A percentile compares a stretch with the other conserved stretches of the same genome.
phyloP scores from a whole-genome alignment of 1,140 invertebrate species.

The Drosophila trapezifrons region DNA sequence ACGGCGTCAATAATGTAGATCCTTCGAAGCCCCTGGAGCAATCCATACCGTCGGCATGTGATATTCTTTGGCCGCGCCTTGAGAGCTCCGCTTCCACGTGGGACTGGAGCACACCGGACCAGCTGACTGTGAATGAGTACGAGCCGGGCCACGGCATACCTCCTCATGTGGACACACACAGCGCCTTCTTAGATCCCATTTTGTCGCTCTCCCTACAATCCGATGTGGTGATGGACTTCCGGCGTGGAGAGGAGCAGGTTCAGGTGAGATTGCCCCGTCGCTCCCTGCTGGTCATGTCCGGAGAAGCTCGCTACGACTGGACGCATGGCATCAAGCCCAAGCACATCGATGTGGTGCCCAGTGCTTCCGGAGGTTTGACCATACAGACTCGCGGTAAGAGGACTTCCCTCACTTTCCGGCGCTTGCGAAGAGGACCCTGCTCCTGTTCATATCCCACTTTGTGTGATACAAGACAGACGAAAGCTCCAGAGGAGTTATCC shows the following conservation, averaged over 20 bases:
- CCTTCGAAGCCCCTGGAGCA: constrained; percentile 87
- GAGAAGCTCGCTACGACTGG: constrained; percentile 93
- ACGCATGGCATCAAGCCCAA: constrained; percentile 94
- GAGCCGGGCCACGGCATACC: constrained; percentile 97
- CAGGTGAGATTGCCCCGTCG: constrained; percentile 89
- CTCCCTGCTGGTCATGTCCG: constrained; percentile 93
- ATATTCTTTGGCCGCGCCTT: constrained; percentile 88
- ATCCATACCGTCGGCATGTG: constrained; percentile 89
- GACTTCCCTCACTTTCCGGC: constrained; percentile 95
- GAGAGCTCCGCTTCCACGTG: constrained; percentile 75
- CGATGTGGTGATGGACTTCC: constrained; percentile 95
- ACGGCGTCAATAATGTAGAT: constrained; percentile 95
- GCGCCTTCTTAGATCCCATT: constrained; percentile 95
- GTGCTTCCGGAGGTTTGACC: constrained; percentile 83
- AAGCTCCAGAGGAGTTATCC: constrained; percentile 49
- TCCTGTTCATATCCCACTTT: constrained; percentile 86
- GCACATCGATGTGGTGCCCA: constrained; percentile 88
- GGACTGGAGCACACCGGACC: constrained; percentile 89
- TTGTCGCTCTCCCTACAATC: constrained; percentile 94
- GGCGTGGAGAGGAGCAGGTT: constrained; percentile 86
- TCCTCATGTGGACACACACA: constrained; percentile 97
- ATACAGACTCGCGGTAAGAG: constrained; percentile 86
- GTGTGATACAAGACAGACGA: constrained; percentile 86
- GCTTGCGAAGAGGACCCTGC: constrained; percentile 85
- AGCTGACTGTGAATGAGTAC: constrained; percentile 97